Evolutionary conservation across 2,888 invertebrate species (phyloP), one percentile per base, ranked within the genome.

Genomic region (Pharmacophagus antenor): DNA sequence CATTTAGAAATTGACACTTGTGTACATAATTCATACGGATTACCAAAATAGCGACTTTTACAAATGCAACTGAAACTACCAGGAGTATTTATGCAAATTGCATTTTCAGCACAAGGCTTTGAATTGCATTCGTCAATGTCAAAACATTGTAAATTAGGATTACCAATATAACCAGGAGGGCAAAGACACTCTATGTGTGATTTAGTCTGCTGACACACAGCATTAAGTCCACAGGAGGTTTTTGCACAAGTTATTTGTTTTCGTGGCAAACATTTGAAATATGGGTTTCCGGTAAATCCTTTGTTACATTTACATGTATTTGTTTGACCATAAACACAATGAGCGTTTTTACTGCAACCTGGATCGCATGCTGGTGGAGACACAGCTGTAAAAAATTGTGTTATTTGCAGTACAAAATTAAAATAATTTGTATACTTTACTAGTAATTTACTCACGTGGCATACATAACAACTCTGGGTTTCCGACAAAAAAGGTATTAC

Each of bases 51-150:
- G 52, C 94, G 94, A 64, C 95, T 95, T 76, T 95, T 94, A 76
- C 98, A 98, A 44, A 95, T 93, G 79, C 98, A 98, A 76, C 96
- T 96, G 78, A 94, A 98, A 70, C 95, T 94, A 56, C 98, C 98
- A 15, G 95, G 93, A 0, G 96, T 95, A 78, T 98, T 98, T 65
- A 97, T 95, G 76, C 98, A 98, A 47, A 95, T 94, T 0, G 98
- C 97, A 78, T 96, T 95, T 71, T 93, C 92, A 7, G 95, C 97
- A 73, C 96, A 96, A 0, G 95, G 95, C 71, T 94, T 94, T 65
- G 93, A 93, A 62, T 90, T 91, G 75, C 97, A 97, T 84, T 97
- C 97, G 74, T 97, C 94, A 55, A 96, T 93, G 76, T 97, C 97
- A 70, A 93, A 93, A 76, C 98, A 98, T 66, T 93, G 93, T 61